Percentiles rank a stretch among this genome's conserved stretches.
Evolutionary conservation across 2,888 invertebrate genomes (phyloP).

Genomic region (Melanotus villosus): DNA sequence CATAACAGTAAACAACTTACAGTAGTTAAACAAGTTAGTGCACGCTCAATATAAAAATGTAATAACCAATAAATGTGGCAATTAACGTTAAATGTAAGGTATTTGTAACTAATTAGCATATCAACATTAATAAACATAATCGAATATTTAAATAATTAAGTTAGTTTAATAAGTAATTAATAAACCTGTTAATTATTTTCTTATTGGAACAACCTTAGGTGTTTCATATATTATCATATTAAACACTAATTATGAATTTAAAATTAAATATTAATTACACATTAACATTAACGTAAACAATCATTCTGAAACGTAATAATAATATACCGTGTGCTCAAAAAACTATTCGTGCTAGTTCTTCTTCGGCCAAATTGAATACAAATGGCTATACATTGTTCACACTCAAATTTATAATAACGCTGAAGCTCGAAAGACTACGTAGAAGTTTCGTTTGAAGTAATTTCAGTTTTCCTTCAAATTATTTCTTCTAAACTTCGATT

Average conservation of each 20-base stretch:
- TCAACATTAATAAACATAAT: slow-evolving; percentile 17
- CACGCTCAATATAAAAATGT: slow-evolving; percentile 29
- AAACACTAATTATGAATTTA: slow-evolving; percentile 19
- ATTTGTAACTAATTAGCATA: slow-evolving; percentile 30
- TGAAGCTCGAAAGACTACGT: too few species aligned
- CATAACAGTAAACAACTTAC: too few species aligned
- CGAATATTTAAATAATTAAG: slow-evolving; percentile 24
- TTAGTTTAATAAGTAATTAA: slow-evolving; percentile 24
- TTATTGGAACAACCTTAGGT: slow-evolving; percentile 16
- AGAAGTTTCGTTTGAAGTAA: too few species aligned
- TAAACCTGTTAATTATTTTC: slow-evolving; percentile 33
- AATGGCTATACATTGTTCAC: too few species aligned
- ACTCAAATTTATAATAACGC: too few species aligned
- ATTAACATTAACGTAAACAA: not conserved
- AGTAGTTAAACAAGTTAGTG: slow-evolving; percentile 25
- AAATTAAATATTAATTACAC: not conserved
- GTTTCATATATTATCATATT: slow-evolving; percentile 21
- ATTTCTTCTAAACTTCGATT: too few species aligned
- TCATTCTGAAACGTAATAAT: too few species aligned
- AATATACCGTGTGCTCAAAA: too few species aligned
- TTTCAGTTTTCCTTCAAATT: too few species aligned
- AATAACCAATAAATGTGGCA: slow-evolving; percentile 34
- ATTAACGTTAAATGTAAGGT: slow-evolving; percentile 27
- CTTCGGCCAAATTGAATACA: too few species aligned
- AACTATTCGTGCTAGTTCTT: too few species aligned